These are phyloP conservation scores for Magallana ariakensis DNA, from an alignment of 1,140 invertebrate species.

Conservation along the genomic window DNA sequence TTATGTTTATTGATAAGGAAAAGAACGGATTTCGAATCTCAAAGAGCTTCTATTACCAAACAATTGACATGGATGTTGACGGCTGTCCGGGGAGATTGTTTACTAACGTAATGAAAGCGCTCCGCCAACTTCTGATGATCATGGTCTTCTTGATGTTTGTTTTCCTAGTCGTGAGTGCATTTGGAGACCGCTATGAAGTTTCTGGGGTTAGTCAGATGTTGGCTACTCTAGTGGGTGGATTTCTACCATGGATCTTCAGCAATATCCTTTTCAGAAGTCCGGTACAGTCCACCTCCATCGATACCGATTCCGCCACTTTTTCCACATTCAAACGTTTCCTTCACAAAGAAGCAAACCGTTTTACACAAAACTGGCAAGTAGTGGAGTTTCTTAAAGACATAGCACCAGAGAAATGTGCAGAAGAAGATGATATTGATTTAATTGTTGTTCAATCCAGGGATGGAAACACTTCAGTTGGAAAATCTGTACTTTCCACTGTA, in stretches of 20 bases:
- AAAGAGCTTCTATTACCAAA: slow-evolving; percentile 66
- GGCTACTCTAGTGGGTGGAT: slow-evolving; percentile 65
- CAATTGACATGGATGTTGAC: slow-evolving; percentile 56
- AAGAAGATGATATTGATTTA: not conserved
- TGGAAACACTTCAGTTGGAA: no score
- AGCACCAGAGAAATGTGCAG: not conserved
- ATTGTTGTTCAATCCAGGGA: no score
- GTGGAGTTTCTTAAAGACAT: not conserved
- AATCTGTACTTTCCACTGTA: no score
- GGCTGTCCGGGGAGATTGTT: slow-evolving; percentile 65
- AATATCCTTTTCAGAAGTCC: slow-evolving; percentile 54
- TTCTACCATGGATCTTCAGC: slow-evolving; percentile 67
- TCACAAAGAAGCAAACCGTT: not conserved
- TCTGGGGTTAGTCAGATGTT: slow-evolving; percentile 68
- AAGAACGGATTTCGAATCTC: slow-evolving; percentile 64
- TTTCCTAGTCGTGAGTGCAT: slow-evolving; percentile 66
- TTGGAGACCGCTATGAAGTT: slow-evolving; percentile 66
- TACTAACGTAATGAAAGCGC: slow-evolving; percentile 53
- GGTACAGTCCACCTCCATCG: not conserved
- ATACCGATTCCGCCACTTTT: not conserved
- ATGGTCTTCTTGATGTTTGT: slow-evolving; percentile 67
- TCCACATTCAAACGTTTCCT: not conserved
- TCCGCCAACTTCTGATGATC: slow-evolving; percentile 58
- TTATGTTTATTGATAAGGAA: slow-evolving; percentile 64
- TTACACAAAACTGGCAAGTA: not conserved